These are phyloP conservation scores for Brachionus angularis DNA, from an alignment of 1,140 invertebrate genomes.

Conservation along the genomic window DNA sequence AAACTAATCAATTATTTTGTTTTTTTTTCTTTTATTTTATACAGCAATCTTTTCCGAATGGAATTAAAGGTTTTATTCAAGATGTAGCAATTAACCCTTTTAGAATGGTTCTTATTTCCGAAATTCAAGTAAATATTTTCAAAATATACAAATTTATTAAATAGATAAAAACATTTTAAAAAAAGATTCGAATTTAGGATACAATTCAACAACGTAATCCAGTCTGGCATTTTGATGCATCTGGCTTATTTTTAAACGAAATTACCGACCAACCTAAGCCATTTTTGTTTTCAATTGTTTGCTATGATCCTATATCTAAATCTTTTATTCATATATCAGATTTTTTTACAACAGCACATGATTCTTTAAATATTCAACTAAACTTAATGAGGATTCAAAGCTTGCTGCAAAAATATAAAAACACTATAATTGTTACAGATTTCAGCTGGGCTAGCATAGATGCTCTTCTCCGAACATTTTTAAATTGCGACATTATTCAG, in stretches of 20 bases:
- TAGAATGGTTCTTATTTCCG: not conserved
- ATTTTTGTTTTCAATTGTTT: slow-evolving; percentile 10
- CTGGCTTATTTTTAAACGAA: not conserved
- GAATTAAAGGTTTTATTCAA: slow-evolving; percentile 12
- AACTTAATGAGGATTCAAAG: not conserved
- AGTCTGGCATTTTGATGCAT: slow-evolving; percentile 19
- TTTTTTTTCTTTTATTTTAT: no score
- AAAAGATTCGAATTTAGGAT: not conserved
- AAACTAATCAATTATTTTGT: no score
- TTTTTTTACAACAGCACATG: slow-evolving; percentile 7
- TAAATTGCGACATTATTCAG: slow-evolving; percentile 13
- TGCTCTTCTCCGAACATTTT: slow-evolving; percentile 1
- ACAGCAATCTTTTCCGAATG: not conserved
- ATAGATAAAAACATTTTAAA: no score
- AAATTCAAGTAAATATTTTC: slow-evolving; percentile 1
- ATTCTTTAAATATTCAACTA: not conserved
- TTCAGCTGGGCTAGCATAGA: slow-evolving; percentile 6
- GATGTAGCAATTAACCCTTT: slow-evolving; percentile 10
- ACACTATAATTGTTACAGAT: not conserved
- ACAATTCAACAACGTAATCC: not conserved
- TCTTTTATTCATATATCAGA: not conserved
- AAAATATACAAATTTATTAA: not conserved
- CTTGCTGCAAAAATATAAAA: not conserved
- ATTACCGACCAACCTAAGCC: not conserved
- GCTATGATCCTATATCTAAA: not conserved